Evolutionary conservation across 2,888 invertebrate genomes (phyloP), one percentile per base, ranked within the genome.

Genomic region (Gastracanthus pulcherrimus): DNA sequence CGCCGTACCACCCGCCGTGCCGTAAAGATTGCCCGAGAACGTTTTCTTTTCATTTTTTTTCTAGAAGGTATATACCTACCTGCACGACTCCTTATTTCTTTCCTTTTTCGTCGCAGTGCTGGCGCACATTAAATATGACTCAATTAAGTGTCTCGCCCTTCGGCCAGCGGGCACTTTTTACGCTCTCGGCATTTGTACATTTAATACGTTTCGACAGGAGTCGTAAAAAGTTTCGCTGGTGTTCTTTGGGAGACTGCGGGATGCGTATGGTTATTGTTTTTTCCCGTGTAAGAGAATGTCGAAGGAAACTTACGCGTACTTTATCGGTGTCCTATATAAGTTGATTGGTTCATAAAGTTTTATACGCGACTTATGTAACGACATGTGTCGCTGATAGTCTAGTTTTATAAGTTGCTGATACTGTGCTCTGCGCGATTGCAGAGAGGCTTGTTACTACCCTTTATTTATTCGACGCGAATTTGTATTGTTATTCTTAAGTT

Each of bases 331-430:
- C 38, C 60, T 41, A 31, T 69, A 41, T 41, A 69, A 62, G 70
- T 70, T 62, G 34, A 77, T 76, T 69, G 51, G 31, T 38, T 34
- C 34, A 19, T 62, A 70, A 36, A 77, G 45, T 70, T 70, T 77
- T 77, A 70, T 36, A 9, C 41, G 23, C 9, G 26, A 36, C 9
- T 60, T 6, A 29, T 60, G 29, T 31, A 60, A 60, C 58, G 58
- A 29, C 58, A 26, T 29, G 58, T 60, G 58, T 60, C 58, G 48
- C 48, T 6, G 48, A 19, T 48, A 48, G 45, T 48, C 19, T 48
- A 48, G 48, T 48, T 48, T 48, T 48, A 48, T 48, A 19, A 19
- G 19, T 19, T 19, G 48, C 48, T 19, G 6, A 7, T 19, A 19
- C 19, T 7, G 3, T 6, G 48, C 2, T 19, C 19, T 19, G 5